Percentiles rank a stretch among this genome's conserved stretches.
Evolutionary conservation across 2,797 vertebrate genomes (phyloP).

Genomic region (Parambassis ranga): DNA sequence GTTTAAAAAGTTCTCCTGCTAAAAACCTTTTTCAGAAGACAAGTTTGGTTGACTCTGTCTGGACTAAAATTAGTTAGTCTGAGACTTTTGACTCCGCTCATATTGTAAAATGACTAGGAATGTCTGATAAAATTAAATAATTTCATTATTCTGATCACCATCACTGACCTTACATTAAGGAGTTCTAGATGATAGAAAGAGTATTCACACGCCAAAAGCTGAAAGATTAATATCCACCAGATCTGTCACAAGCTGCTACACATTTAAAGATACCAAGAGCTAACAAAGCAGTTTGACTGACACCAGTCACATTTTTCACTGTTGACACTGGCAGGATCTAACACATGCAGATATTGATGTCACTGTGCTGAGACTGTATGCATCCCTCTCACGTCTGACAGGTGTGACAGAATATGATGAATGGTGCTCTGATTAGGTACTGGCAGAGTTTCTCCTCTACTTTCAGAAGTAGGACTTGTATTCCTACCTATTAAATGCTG

Average conservation of each 20-base stretch:
- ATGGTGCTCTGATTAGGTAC: too few species aligned
- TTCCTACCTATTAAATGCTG: too few species aligned
- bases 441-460: too few species aligned
- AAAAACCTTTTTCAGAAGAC: background rate
- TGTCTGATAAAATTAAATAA: background rate
- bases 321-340: slow-evolving; percentile 57
- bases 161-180: too few species aligned
- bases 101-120: background rate
- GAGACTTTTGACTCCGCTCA: background rate
- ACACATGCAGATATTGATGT: slow-evolving; percentile 19
- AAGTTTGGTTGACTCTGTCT: background rate
- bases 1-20: background rate
- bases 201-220: background rate
- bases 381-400: slow-evolving; percentile 36
- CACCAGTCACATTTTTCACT: slow-evolving; percentile 15
- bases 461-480: too few species aligned
- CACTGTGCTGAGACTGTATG: slow-evolving; percentile 29
- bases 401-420: slow-evolving; percentile 31
- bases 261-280: slow-evolving; percentile 20
- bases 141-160: too few species aligned
- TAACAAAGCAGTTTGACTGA: slow-evolving; percentile 25
- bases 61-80: background rate
- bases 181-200: background rate
- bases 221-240: slow-evolving; percentile 11
- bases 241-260: slow-evolving; percentile 7